phyloP scores from a whole-genome alignment of 2,113 vertebrate genomes.

The Chionomys nivalis region DNA sequence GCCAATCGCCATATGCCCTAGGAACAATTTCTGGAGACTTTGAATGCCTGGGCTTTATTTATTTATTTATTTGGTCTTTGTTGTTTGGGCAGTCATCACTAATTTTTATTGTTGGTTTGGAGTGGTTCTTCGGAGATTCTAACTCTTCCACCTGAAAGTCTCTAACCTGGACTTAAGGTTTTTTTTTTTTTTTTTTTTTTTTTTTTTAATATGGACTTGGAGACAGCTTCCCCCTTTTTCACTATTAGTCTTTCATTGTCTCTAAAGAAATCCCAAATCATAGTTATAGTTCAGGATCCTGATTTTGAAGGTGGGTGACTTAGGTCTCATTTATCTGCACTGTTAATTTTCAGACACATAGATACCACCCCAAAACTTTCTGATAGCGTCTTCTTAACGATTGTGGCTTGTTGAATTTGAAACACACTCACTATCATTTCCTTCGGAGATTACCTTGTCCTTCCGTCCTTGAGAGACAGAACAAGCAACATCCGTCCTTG shows the following conservation, averaged over 20 bases:
- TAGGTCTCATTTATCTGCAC: not conserved
- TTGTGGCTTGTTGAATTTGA: not conserved
- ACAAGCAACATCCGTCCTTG: not conserved
- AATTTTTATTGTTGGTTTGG: conserved; percentile 1
- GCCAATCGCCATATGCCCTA: conserved; percentile 10
- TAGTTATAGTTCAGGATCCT: not conserved
- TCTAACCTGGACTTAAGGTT: not conserved
- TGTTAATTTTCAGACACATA: not conserved
- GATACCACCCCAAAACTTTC: not conserved
- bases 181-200: not conserved
- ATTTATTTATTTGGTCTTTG: not conserved
- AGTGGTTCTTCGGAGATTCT: not conserved
- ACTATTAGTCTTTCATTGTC: not conserved
- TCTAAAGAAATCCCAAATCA: not conserved
- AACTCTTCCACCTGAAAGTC: not conserved
- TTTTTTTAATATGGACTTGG: not conserved
- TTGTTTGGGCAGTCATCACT: not conserved
- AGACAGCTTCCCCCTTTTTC: not conserved
- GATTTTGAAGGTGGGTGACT: not conserved
- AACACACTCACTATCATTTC: not conserved
- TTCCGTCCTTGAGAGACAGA: not conserved
- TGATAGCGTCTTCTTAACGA: not conserved
- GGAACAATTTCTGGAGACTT: conserved; percentile 25
- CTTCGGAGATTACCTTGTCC: not conserved
- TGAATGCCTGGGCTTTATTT: not conserved